These are phyloP conservation scores for Sinohyriopsis cumingii DNA, from an alignment of 2,888 invertebrate species.

Conservation along the genomic window DNA sequence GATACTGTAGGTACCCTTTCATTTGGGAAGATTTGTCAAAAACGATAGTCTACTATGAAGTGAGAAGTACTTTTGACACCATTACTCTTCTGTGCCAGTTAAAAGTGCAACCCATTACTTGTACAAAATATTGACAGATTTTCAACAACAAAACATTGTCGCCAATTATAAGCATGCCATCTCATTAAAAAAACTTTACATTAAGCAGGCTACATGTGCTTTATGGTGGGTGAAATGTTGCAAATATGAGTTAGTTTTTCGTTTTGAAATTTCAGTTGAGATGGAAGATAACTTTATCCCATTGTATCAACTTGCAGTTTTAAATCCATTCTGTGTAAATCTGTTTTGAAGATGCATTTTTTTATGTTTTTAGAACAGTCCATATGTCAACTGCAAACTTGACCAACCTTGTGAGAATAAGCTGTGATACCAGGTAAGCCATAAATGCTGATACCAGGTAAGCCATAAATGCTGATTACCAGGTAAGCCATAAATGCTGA, in stretches of 20 bases:
- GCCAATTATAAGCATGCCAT: no score
- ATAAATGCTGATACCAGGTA: not conserved
- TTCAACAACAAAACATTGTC: no score
- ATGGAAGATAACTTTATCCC: not conserved
- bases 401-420: constrained; percentile 58
- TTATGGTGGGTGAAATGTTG: not conserved
- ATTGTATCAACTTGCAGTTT: not conserved
- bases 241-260: not conserved
- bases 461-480: not conserved
- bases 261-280: not conserved
- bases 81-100: no score
- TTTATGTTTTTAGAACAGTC: constrained; percentile 49
- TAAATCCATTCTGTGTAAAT: not conserved
- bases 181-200: no score
- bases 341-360: not conserved
- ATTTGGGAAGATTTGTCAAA: no score
- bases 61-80: no score
- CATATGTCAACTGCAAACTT: constrained; percentile 66
- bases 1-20: no score
- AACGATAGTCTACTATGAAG: no score
- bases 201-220: no score
- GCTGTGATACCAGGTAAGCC: constrained; percentile 63
- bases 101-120: no score
- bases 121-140: no score
- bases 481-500: not conserved